Evolutionary conservation across 2,888 invertebrate genomes (phyloP).

Genomic region (Stenolophus ochropezus): DNA sequence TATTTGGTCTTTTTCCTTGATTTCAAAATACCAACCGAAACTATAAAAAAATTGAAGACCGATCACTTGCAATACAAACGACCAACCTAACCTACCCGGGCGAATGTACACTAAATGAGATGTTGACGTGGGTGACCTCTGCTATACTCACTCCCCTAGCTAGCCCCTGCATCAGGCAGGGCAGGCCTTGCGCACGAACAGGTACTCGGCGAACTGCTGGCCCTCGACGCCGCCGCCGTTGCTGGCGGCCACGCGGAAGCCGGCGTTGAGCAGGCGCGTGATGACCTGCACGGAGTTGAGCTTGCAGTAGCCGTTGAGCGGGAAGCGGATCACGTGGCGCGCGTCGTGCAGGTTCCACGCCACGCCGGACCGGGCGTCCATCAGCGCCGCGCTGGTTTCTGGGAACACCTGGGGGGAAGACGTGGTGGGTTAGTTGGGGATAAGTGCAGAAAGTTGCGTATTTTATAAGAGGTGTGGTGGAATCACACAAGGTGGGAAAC

Average conservation of each 20-base stretch:
- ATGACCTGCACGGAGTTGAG: conserved; percentile 92
- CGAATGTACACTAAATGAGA: no score
- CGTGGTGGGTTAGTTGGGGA: no score
- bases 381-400: conserved; percentile 85
- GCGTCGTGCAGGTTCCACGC: conserved; percentile 88
- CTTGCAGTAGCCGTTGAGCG: conserved; percentile 92
- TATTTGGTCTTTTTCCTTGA: no score
- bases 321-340: conserved; percentile 88
- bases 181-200: conserved; percentile 79
- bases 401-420: conserved; percentile 76
- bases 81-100: no score
- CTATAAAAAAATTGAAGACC: no score
- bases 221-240: conserved; percentile 92
- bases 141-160: no score
- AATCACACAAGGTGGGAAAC: no score
- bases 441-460: no score
- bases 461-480: no score
- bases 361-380: conserved; percentile 86
- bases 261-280: conserved; percentile 85
- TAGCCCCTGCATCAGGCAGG: conserved; percentile 68
- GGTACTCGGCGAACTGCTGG: conserved; percentile 92
- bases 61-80: no score
- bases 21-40: no score
- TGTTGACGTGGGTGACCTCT: no score
- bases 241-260: conserved; percentile 87